A percentile compares a stretch with the other conserved stretches of the same genome.
Evolutionary conservation across 2,888 invertebrate species (phyloP).

Genomic region (Agonopterix heracliana): DNA sequence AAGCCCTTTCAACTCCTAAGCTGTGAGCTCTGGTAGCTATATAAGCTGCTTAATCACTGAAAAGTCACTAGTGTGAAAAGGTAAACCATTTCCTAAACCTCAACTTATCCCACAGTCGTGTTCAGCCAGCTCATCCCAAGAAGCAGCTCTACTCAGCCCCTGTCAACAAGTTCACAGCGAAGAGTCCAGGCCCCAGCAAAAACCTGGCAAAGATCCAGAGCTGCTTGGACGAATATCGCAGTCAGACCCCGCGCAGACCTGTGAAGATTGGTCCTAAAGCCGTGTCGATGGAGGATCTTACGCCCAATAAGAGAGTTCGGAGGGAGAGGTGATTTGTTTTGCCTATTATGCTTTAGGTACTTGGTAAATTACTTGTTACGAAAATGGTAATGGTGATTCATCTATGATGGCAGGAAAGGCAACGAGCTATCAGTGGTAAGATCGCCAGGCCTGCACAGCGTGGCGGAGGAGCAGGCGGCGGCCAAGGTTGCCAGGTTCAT

Average conservation of each 20-base stretch:
- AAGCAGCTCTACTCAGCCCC: conserved; percentile 61
- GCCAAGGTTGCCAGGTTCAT: conserved; percentile 60
- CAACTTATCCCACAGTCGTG: conserved; percentile 28
- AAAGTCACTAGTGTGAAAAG: no score
- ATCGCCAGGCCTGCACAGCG: conserved; percentile 28
- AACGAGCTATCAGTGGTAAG: conserved; percentile 15
- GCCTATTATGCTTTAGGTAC: background rate
- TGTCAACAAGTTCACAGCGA: conserved; percentile 60
- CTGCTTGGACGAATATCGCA: conserved; percentile 47
- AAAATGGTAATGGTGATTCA: background rate
- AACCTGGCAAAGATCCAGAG: conserved; percentile 47
- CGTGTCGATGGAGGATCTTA: conserved; percentile 64
- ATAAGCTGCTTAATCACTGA: no score
- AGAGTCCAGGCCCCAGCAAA: conserved; percentile 29
- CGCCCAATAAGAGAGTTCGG: conserved; percentile 48
- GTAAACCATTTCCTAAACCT: no score
- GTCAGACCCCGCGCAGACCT: conserved; percentile 24
- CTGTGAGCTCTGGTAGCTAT: no score
- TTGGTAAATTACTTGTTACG: background rate
- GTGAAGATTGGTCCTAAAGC: conserved; percentile 47
- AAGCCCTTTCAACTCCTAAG: no score
- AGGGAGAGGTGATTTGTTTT: conserved; percentile 30
- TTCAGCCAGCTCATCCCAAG: conserved; percentile 55
- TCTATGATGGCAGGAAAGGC: background rate
- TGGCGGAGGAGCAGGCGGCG: conserved; percentile 52